These are phyloP conservation scores for Calephelis virginiensis DNA, from an alignment of 1,140 invertebrate genomes.

Conservation along the genomic window DNA sequence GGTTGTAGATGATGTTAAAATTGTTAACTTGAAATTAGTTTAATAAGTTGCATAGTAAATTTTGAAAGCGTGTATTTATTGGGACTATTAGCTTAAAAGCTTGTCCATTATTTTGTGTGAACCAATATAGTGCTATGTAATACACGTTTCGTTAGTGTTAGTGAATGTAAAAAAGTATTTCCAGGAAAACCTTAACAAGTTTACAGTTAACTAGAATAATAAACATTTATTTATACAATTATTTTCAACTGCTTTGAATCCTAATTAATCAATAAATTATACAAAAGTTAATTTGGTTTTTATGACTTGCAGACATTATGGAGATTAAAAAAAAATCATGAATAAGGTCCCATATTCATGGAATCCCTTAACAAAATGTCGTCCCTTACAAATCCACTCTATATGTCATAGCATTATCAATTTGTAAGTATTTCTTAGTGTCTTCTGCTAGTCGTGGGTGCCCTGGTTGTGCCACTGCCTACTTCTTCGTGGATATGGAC, in stretches of 20 bases:
- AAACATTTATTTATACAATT: conserved; percentile 15
- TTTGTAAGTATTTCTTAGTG: no score
- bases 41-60: conserved; percentile 4
- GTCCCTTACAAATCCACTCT: no score
- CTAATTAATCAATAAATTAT: conserved; percentile 23
- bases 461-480: no score
- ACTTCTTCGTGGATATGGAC: no score
- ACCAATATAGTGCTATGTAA: background rate
- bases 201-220: background rate
- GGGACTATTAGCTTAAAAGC: background rate
- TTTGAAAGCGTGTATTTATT: conserved; percentile 1
- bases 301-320: no score
- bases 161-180: conserved; percentile 1
- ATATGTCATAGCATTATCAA: no score
- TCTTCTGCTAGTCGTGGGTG: no score
- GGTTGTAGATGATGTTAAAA: background rate
- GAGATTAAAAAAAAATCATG: background rate
- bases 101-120: background rate
- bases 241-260: conserved; percentile 11
- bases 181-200: background rate
- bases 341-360: background rate
- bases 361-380: no score
- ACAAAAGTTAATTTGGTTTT: conserved; percentile 22
- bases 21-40: background rate
- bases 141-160: conserved; percentile 4